phyloP scores from a whole-genome alignment of 2,888 invertebrate genomes.

The Strigamia crassipes region DNA sequence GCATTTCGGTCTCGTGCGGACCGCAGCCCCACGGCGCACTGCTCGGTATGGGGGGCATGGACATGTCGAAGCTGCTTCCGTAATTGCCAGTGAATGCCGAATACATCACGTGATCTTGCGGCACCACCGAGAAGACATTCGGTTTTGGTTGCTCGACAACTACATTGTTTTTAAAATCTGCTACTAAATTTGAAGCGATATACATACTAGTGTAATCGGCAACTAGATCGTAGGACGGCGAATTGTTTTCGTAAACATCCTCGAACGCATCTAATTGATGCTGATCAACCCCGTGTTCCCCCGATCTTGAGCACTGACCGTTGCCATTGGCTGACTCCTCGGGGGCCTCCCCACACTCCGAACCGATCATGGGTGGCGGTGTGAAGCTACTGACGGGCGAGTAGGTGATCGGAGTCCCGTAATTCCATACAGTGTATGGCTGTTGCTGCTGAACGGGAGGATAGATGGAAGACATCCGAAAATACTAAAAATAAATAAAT shows the following conservation, averaged over 20 bases:
- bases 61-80: background rate
- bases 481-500: slow-evolving; percentile 47
- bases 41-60: background rate
- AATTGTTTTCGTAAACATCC: background rate
- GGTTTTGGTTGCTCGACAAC: background rate
- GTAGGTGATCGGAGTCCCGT: slow-evolving; percentile 46
- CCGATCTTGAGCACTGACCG: slow-evolving; percentile 26
- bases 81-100: background rate
- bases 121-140: background rate
- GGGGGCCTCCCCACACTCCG: background rate
- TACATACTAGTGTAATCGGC: background rate
- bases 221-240: background rate
- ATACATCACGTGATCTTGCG: background rate
- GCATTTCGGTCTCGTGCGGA: background rate
- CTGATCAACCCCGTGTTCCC: background rate
- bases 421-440: slow-evolving; percentile 49
- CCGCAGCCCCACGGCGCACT: background rate
- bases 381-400: slow-evolving; percentile 35
- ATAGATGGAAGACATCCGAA: slow-evolving; percentile 47
- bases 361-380: background rate
- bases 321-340: slow-evolving; percentile 13
- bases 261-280: background rate
- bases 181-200: background rate
- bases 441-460: slow-evolving; percentile 25
- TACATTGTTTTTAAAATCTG: background rate